Conservation (phyloP, 1,140 invertebrate species). For the Drosophila ogumai region DNA sequence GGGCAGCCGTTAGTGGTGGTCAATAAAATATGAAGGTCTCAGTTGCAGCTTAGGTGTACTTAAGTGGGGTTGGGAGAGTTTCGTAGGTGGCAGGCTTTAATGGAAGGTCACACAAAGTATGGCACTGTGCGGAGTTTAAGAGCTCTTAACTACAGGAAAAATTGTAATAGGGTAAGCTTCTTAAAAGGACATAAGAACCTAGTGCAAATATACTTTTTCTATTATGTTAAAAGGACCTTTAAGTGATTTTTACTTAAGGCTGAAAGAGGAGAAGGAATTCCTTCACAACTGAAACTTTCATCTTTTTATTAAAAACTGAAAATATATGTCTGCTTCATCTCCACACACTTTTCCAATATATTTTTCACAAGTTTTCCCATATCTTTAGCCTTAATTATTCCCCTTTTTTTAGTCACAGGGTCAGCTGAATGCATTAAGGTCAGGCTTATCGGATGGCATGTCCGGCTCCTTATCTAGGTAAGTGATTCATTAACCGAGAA, state of each 20-base stretch:
- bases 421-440: constrained; percentile 40
- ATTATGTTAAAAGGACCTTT: no score
- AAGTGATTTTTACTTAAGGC: not conserved
- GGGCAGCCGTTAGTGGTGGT: constrained; percentile 29
- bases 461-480: constrained; percentile 30
- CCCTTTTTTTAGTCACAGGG: constrained; percentile 1
- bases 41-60: constrained; percentile 46
- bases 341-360: not conserved
- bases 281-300: not conserved
- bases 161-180: constrained; percentile 11
- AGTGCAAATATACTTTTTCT: not conserved
- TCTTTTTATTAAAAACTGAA: not conserved
- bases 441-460: constrained; percentile 39
- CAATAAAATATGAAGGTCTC: constrained; percentile 46
- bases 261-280: not conserved
- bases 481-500: constrained; percentile 39
- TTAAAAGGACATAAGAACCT: not conserved
- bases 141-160: constrained; percentile 8
- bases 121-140: constrained; percentile 9
- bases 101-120: constrained; percentile 12
- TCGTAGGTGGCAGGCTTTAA: constrained; percentile 1
- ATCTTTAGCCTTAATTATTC: constrained; percentile 14
- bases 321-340: not conserved
- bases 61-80: constrained; percentile 3
- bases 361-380: constrained; percentile 14